Evolutionary conservation across 92 coral and sea anemone species (phyloP).

Genomic region (Porites evermanni): DNA sequence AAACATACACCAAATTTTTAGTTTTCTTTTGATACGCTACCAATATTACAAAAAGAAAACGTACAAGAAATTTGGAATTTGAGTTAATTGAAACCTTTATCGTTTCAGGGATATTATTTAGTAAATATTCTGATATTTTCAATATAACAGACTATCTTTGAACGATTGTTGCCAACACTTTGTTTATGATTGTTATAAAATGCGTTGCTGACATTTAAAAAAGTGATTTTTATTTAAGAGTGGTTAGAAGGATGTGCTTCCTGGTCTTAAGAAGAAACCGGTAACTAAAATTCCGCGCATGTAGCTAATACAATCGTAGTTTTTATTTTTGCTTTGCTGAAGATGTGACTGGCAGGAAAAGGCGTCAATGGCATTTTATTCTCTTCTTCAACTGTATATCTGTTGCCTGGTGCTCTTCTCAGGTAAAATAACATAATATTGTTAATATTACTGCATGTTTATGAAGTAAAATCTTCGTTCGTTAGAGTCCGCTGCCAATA

Average conservation of each 20-base stretch:
- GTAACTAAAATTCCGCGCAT: not conserved
- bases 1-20: not conserved
- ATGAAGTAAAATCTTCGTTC: no score
- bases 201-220: no score
- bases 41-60: not conserved
- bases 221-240: no score
- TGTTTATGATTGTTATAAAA: no score
- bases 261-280: no score
- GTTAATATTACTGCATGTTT: no score
- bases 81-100: no score
- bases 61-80: no score
- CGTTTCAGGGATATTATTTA: no score
- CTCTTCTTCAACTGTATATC: not conserved
- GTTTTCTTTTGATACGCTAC: not conserved
- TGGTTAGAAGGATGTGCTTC: no score
- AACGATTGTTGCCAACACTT: not conserved
- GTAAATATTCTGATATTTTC: no score
- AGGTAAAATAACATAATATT: conserved; percentile 6
- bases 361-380: conserved; percentile 14
- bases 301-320: not conserved
- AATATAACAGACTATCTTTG: not conserved
- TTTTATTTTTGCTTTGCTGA: not conserved
- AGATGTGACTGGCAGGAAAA: conserved; percentile 14
- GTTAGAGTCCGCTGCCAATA: no score
- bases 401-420: conserved; percentile 6